Percentiles rank a stretch among this genome's conserved stretches.
Evolutionary conservation across 2,797 vertebrate species (phyloP).

Genomic region (Lepilemur septentrionalis): DNA sequence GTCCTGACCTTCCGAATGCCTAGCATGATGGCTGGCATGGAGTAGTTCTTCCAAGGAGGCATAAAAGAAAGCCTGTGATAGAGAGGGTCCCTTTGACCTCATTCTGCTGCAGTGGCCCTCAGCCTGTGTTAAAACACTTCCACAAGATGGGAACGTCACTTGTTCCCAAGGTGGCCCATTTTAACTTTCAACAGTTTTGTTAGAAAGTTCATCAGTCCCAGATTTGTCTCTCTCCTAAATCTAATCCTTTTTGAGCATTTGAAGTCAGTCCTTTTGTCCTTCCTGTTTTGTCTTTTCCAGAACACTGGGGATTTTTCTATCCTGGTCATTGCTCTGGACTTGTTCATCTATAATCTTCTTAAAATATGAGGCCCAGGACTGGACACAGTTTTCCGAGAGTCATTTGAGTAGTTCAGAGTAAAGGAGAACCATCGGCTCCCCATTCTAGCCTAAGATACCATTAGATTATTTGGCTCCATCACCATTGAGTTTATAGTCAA

Average conservation of each 20-base stretch:
- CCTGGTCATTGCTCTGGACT: background rate
- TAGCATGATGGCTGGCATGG: background rate
- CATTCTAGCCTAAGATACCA: background rate
- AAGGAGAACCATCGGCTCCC: background rate
- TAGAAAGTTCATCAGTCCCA: background rate
- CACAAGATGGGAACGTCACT: background rate
- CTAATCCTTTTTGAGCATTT: background rate
- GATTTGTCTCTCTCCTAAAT: background rate
- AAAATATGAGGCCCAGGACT: background rate
- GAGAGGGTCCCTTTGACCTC: background rate
- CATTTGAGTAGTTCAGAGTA: constrained; percentile 14
- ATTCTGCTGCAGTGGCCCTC: background rate
- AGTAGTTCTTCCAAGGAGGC: background rate
- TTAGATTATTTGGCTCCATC: constrained; percentile 10
- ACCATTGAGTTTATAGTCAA: constrained; percentile 30
- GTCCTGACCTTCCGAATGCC: background rate
- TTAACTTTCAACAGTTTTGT: background rate
- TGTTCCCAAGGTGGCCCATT: background rate
- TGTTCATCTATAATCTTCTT: background rate
- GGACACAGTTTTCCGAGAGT: background rate
- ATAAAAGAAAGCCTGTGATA: background rate
- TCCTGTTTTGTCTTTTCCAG: background rate
- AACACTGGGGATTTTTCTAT: background rate
- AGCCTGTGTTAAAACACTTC: background rate
- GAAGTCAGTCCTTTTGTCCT: background rate